phyloP scores from a whole-genome alignment of 1,140 invertebrate species.

The Drosophila pseudoananassae region DNA sequence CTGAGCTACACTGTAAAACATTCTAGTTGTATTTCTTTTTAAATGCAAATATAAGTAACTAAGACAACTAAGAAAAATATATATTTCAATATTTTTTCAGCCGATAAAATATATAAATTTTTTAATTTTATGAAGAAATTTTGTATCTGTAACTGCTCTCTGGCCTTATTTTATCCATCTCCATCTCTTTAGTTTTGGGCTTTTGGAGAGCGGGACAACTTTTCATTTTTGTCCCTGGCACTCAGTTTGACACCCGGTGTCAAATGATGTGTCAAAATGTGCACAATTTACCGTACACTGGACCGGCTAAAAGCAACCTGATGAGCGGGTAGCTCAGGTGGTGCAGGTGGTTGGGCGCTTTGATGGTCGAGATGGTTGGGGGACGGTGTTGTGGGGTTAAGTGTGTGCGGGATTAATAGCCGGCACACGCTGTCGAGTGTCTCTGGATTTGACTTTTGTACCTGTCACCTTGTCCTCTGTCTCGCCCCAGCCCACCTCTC shows the following conservation, averaged over 20 bases:
- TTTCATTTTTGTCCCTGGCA: conserved; percentile 71
- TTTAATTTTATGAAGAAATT: neutral
- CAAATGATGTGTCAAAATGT: conserved; percentile 81
- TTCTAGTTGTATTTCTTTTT: neutral
- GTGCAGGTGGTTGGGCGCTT: neutral
- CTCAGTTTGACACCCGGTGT: conserved; percentile 73
- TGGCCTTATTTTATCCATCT: conserved; percentile 24
- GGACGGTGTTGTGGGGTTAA: conserved; percentile 46
- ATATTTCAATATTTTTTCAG: too few relatives aligned
- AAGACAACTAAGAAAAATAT: too few relatives aligned
- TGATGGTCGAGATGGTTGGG: neutral
- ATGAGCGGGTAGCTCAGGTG: conserved; percentile 15
- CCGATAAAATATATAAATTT: too few relatives aligned
- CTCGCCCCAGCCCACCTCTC: neutral
- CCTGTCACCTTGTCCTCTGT: conserved; percentile 32
- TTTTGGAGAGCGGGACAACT: conserved; percentile 44
- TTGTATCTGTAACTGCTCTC: neutral
- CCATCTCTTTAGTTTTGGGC: neutral
- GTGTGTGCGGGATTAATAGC: conserved; percentile 75
- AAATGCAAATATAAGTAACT: too few relatives aligned
- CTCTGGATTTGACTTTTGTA: conserved; percentile 43
- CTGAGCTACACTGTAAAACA: neutral
- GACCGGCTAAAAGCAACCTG: conserved; percentile 47
- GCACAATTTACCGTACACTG: conserved; percentile 71
- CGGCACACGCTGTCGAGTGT: conserved; percentile 57